phyloP scores from a whole-genome alignment of 2,888 invertebrate genomes.

The Pteria penguin region DNA sequence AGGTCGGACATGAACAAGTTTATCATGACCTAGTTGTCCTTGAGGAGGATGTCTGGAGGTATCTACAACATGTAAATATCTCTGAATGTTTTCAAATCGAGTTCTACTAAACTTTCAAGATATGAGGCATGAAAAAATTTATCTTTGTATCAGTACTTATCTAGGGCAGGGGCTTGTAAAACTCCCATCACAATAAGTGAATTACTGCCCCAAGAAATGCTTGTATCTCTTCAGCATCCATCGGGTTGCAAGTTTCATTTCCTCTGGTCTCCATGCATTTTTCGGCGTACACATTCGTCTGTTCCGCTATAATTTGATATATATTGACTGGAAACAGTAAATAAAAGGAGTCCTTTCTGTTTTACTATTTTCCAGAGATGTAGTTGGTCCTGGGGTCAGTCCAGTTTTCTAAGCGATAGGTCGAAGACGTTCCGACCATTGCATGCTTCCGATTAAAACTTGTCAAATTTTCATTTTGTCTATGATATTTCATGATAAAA shows the following conservation, averaged over 20 bases:
- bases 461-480: no score
- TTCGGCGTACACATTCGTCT: conserved; percentile 20
- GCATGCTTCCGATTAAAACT: no score
- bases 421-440: no score
- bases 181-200: conserved; percentile 28
- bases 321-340: conserved; percentile 13
- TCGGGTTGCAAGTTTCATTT: conserved; percentile 17
- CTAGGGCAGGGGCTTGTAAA: conserved; percentile 9
- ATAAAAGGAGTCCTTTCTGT: conserved; percentile 2
- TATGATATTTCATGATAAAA: no score
- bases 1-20: no score
- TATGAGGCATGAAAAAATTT: conserved; percentile 9
- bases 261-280: not conserved
- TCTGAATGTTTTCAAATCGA: conserved; percentile 16
- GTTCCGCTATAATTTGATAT: not conserved
- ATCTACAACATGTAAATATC: conserved; percentile 23
- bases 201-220: conserved; percentile 31
- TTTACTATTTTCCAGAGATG: not conserved
- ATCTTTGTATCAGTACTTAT: conserved; percentile 29
- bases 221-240: conserved; percentile 20
- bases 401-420: no score
- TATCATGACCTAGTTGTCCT: no score
- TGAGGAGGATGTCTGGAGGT: conserved; percentile 10
- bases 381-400: not conserved
- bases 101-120: conserved; percentile 11